Evolutionary conservation across 2,113 vertebrate species (phyloP).

Genomic region (Romanogobio albipinnatus): DNA sequence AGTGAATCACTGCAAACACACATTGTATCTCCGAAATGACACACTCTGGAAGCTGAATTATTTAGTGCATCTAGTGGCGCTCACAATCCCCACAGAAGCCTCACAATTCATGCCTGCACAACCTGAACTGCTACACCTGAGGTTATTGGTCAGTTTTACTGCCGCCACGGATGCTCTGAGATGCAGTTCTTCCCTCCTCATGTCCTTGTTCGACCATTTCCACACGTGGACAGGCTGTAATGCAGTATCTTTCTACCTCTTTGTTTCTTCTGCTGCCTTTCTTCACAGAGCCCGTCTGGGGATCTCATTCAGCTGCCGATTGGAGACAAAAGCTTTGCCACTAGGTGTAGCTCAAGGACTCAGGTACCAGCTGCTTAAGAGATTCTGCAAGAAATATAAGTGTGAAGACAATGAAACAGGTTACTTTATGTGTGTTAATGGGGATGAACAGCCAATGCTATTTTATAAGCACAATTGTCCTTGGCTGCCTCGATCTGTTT

Average conservation of each 20-base stretch:
- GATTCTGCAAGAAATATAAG: slow-evolving; percentile 39
- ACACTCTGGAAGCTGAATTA: slow-evolving; percentile 46
- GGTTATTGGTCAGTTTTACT: slow-evolving; percentile 29
- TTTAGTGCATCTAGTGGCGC: slow-evolving; percentile 46
- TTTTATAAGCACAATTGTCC: not conserved
- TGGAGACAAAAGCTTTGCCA: slow-evolving; percentile 63
- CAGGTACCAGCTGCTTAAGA: slow-evolving; percentile 62
- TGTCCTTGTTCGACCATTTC: slow-evolving; percentile 6
- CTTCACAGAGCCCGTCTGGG: slow-evolving; percentile 12
- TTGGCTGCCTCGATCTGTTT: not conserved
- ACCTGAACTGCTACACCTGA: not conserved
- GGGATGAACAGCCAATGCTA: slow-evolving; percentile 9
- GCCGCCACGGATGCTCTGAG: not conserved
- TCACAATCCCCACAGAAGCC: not conserved
- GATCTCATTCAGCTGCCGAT: slow-evolving; percentile 22
- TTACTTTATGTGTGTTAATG: slow-evolving; percentile 44
- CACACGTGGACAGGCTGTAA: not conserved
- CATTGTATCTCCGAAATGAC: slow-evolving; percentile 14
- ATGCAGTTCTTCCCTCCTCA: not conserved
- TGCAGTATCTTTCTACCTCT: slow-evolving; percentile 10
- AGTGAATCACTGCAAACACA: slow-evolving; percentile 32
- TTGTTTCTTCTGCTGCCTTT: slow-evolving; percentile 22
- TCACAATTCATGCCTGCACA: slow-evolving; percentile 8
- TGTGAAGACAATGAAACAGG: slow-evolving; percentile 52
- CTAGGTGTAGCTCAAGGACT: slow-evolving; percentile 80